phyloP scores from a whole-genome alignment of 2,113 vertebrate species.

The Zosterops lateralis region DNA sequence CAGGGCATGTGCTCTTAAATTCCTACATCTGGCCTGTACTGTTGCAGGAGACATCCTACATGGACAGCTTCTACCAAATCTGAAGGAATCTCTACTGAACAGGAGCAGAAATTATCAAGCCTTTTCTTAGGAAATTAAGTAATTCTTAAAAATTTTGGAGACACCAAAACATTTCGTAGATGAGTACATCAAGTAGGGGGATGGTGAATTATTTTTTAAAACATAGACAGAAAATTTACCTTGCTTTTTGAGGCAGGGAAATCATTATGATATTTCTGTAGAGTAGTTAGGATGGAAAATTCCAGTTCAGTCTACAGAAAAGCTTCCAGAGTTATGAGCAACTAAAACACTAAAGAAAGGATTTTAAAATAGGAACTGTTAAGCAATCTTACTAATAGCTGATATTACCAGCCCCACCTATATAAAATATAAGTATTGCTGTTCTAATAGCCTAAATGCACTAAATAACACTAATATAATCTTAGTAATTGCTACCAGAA shows the following conservation, averaged over 20 bases:
- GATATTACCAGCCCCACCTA: conserved; percentile 32
- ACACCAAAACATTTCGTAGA: background rate
- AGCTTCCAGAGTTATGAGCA: background rate
- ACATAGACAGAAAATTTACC: background rate
- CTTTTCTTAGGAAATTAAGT: background rate
- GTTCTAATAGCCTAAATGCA: conserved; percentile 44
- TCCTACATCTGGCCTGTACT: background rate
- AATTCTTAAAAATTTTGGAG: background rate
- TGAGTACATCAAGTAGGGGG: background rate
- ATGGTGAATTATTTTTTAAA: background rate
- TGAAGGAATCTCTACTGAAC: background rate
- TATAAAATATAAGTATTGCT: conserved; percentile 47
- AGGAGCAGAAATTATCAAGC: background rate
- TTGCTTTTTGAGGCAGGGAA: background rate
- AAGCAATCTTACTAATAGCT: conserved; percentile 39
- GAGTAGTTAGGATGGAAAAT: conserved; percentile 1
- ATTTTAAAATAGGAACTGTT: conserved; percentile 36
- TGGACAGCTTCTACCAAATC: background rate
- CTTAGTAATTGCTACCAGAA: conserved; percentile 33
- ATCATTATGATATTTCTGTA: background rate
- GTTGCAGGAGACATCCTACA: background rate
- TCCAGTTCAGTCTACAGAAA: background rate
- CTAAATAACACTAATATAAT: conserved; percentile 27
- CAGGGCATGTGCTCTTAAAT: background rate
- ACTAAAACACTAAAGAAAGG: background rate